Base-by-base conservation (phyloP, 2,888 invertebrate species). In the Adela reaumurella region DNA sequence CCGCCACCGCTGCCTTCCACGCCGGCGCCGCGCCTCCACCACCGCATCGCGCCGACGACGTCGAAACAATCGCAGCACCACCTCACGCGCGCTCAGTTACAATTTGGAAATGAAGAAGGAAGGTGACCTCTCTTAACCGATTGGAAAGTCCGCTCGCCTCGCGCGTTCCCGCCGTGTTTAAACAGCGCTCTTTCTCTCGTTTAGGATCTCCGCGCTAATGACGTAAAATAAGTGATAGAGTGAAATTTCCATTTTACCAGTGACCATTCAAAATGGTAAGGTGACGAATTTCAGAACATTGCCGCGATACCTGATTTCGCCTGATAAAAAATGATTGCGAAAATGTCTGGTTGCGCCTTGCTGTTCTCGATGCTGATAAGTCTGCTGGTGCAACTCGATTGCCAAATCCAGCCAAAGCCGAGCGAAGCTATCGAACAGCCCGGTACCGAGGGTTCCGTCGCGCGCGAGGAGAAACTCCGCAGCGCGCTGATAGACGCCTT, bases 401-500 rank as follows among this genome's bases (percentile, higher is more conserved):
- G 35, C 35, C 35, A 35, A 35, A 35, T 35, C 8, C 35, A 35
- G 14, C 11, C 35, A 3, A 24, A 24, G 8, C 8, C 24, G 24
- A 8, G 24, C 24, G 24, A 4, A 4, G 24, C 4, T 8, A 8
- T 24, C 24, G 70, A 70, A 57, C 55, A 61, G 49, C 60, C 63
- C 8, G 55, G 59, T 45, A 60, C 60, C 51, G 69, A 63, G 49
- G 63, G 58, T 29, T 72, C 68, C 52, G 72, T 62, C 55, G 69
- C 66, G 19, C 61, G 78, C 19, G 78, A 78, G 50, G 78, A 74
- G 54, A 74, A 70, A 56, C 61, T 78, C 1, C 58, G 78, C 16
- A 77, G 71, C 56, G 78, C 60, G 49, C 57, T 78, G 48, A 77
- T 78, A 41, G 77, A 78, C 56, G 78, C 78, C 49, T 78, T 78